Evolutionary conservation across 2,888 invertebrate species (phyloP).

Genomic region (Biston betularia): DNA sequence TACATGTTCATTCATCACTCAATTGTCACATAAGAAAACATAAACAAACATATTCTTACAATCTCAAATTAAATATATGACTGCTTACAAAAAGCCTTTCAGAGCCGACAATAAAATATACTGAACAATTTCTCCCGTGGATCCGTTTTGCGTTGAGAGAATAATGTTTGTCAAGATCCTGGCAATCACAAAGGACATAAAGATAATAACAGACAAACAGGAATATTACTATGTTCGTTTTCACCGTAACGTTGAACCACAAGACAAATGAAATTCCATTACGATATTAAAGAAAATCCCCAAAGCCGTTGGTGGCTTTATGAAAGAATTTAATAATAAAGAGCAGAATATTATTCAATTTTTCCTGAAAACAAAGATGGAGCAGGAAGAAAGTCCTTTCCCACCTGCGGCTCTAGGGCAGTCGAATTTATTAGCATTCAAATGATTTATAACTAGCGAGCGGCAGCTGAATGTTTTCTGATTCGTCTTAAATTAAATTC

Average conservation of each 20-base stretch:
- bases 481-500: conserved; percentile 86
- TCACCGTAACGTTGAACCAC: conserved; percentile 59
- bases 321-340: conserved; percentile 83
- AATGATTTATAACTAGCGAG: conserved; percentile 86
- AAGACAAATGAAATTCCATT: conserved; percentile 80
- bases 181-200: conserved; percentile 51
- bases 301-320: conserved; percentile 76
- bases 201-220: conserved; percentile 50
- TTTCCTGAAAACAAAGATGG: conserved; percentile 80
- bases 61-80: neutral
- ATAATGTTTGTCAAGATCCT: conserved; percentile 46
- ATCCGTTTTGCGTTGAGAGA: conserved; percentile 32
- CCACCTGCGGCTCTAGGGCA: conserved; percentile 79
- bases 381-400: conserved; percentile 78
- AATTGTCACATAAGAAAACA: no score
- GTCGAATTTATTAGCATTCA: conserved; percentile 86
- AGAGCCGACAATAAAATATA: conserved; percentile 33
- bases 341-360: conserved; percentile 81
- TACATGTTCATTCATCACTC: no score
- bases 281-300: conserved; percentile 80
- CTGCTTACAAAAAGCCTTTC: conserved; percentile 18
- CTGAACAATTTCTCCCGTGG: conserved; percentile 31
- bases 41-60: no score
- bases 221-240: conserved; percentile 58
- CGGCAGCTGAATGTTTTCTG: conserved; percentile 85